Percentiles rank a stretch among this genome's conserved stretches.
These are phyloP conservation scores for Psephotus haematonotus DNA, from an alignment of 2,113 vertebrate species.

Conservation along the genomic window DNA sequence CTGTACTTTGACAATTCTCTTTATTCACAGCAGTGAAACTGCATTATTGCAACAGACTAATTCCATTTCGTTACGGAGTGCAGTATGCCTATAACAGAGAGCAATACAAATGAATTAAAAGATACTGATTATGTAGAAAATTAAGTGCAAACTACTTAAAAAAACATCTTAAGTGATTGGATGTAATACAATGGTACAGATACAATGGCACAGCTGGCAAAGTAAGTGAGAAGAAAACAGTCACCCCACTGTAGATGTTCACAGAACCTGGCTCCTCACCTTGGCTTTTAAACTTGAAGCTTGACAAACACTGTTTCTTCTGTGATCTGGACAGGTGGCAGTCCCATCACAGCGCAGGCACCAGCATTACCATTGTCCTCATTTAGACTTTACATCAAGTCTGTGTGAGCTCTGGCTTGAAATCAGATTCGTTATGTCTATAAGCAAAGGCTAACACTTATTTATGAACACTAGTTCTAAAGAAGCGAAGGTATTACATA, in stretches of 20 bases:
- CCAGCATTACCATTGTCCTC: constrained; percentile 50
- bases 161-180: constrained; percentile 27
- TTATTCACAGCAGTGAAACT: neutral
- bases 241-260: neutral
- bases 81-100: neutral
- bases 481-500: constrained; percentile 37
- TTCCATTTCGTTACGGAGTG: neutral
- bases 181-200: neutral
- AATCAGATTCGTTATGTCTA: constrained; percentile 26
- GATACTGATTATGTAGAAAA: constrained; percentile 9
- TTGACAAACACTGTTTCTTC: constrained; percentile 13
- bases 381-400: constrained; percentile 68
- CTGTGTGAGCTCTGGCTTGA: constrained; percentile 55
- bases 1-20: neutral
- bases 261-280: constrained; percentile 25
- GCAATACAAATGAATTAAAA: neutral
- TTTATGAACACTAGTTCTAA: constrained; percentile 4
- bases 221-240: neutral
- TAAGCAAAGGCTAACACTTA: constrained; percentile 38
- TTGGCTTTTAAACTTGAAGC: constrained; percentile 38
- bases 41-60: neutral
- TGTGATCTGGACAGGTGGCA: constrained; percentile 58
- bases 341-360: neutral
- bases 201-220: constrained; percentile 17
- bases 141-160: constrained; percentile 41